Evolutionary conservation across 2,113 vertebrate species (phyloP).

Genomic region (Lepus americanus): DNA sequence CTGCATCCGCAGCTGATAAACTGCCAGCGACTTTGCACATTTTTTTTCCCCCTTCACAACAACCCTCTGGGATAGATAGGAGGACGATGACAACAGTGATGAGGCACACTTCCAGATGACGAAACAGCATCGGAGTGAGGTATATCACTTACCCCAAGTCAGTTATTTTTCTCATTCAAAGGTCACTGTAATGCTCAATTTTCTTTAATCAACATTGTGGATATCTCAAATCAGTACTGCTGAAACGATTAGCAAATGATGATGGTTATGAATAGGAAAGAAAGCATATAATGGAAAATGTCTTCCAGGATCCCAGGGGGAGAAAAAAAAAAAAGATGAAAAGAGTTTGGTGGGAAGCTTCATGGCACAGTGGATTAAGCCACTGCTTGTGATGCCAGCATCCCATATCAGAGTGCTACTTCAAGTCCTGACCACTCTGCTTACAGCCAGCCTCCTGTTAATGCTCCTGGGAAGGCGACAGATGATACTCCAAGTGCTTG

Average conservation of each 20-base stretch:
- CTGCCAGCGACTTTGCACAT: neutral
- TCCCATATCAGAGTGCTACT: too few species aligned
- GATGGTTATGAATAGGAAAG: neutral
- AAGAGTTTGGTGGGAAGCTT: too few species aligned
- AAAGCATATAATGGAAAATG: neutral
- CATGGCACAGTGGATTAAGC: too few species aligned
- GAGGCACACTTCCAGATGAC: neutral
- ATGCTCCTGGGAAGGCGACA: too few species aligned
- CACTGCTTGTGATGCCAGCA: too few species aligned
- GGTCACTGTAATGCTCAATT: neutral
- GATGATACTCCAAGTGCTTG: too few species aligned
- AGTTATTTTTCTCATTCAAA: conserved; percentile 1
- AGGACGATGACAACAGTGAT: too few species aligned
- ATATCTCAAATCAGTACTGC: neutral
- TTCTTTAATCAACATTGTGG: neutral
- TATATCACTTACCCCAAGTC: neutral
- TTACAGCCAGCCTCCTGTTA: too few species aligned
- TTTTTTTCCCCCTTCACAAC: neutral
- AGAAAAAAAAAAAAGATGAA: too few species aligned
- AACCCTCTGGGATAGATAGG: neutral
- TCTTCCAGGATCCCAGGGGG: neutral
- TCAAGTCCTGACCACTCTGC: too few species aligned
- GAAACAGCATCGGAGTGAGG: neutral
- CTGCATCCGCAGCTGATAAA: neutral
- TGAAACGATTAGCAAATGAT: neutral